Conservation (phyloP, 2,888 invertebrate genomes). For the Spatulosminthurus flaviceps region DNA sequence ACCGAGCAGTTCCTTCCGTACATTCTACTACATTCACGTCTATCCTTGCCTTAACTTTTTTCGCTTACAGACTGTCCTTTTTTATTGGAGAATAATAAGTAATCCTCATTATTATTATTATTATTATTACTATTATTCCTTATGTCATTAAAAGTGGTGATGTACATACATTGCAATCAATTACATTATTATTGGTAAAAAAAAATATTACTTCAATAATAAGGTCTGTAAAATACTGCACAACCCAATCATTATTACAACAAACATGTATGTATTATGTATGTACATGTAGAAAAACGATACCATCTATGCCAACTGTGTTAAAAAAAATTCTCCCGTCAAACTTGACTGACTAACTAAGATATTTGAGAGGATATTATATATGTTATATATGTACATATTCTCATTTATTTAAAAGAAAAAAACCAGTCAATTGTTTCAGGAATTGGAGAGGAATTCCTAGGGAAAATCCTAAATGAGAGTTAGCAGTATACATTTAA, state of each 20-base stretch:
- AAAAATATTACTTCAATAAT: too few species aligned
- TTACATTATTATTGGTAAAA: not conserved
- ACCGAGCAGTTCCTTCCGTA: slow-evolving; percentile 29
- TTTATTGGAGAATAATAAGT: not conserved
- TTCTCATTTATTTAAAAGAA: too few species aligned
- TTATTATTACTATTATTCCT: not conserved
- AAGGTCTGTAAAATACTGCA: too few species aligned
- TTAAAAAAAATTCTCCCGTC: slow-evolving; percentile 1
- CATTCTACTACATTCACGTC: slow-evolving; percentile 1
- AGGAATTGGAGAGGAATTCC: too few species aligned
- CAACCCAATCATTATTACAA: too few species aligned
- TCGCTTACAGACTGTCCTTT: slow-evolving; percentile 20
- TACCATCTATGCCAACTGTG: slow-evolving; percentile 8
- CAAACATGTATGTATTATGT: too few species aligned
- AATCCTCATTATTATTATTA: not conserved
- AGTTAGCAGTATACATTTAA: too few species aligned
- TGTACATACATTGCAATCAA: not conserved
- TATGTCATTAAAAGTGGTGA: not conserved
- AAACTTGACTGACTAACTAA: not conserved
- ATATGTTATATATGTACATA: too few species aligned
- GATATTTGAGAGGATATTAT: not conserved
- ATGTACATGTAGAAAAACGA: too few species aligned
- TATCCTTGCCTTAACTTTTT: slow-evolving; percentile 36
- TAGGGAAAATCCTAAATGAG: too few species aligned
- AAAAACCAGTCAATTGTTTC: too few species aligned